Percentiles rank a stretch among this genome's conserved stretches.
Evolutionary conservation across 2,888 invertebrate species (phyloP).

Genomic region (Apotomis betuletana): DNA sequence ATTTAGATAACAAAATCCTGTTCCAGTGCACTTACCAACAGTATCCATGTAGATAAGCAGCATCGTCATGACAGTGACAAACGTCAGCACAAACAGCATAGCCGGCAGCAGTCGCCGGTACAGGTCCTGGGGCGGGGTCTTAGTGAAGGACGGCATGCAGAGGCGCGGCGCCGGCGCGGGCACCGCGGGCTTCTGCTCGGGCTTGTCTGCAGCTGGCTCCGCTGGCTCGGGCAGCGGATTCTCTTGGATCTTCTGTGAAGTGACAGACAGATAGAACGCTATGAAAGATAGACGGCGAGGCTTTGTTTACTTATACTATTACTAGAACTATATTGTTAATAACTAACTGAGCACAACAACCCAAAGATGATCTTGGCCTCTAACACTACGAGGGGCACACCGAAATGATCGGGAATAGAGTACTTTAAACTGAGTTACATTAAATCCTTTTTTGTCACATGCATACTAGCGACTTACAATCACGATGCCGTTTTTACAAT

Average conservation of each 20-base stretch:
- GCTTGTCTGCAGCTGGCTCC: constrained; percentile 39
- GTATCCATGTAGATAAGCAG: constrained; percentile 92
- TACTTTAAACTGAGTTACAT: no score
- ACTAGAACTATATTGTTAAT: not conserved
- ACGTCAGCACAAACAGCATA: constrained; percentile 89
- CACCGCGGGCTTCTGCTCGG: constrained; percentile 52
- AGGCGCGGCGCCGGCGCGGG: constrained; percentile 54
- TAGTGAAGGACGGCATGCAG: constrained; percentile 65
- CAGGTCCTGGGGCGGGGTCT: constrained; percentile 73
- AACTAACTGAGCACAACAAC: no score
- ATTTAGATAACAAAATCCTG: no score
- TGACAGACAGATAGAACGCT: no score
- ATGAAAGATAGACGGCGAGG: no score
- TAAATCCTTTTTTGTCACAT: no score
- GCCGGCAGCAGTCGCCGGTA: constrained; percentile 85
- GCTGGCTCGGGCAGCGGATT: constrained; percentile 47
- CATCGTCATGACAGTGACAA: constrained; percentile 91
- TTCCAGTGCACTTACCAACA: constrained; percentile 83
- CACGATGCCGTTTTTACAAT: no score
- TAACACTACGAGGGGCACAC: no score
- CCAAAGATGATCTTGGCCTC: no score
- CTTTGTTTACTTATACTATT: not conserved
- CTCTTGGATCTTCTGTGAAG: constrained; percentile 64
- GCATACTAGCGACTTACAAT: no score
- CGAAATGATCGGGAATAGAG: no score